Percentiles rank a stretch among this genome's conserved stretches.
These are phyloP conservation scores for Sardinella longiceps DNA, from an alignment of 2,797 vertebrate genomes.

Conservation along the genomic window DNA sequence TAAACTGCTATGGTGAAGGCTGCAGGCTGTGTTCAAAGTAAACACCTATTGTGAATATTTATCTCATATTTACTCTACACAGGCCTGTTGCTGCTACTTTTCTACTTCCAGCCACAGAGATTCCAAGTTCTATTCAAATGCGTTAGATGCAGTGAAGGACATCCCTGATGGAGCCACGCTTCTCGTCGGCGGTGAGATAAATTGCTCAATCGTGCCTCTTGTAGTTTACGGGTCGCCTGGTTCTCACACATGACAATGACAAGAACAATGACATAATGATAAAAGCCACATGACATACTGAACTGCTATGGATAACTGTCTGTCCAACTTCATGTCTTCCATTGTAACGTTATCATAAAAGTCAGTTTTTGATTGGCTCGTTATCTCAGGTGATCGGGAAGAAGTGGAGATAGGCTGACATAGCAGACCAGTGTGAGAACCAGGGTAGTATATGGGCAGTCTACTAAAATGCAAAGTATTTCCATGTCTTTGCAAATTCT, in stretches of 20 bases:
- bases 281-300: no score
- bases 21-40: background rate
- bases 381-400: no score
- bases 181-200: constrained; percentile 89
- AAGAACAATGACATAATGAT: no score
- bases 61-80: constrained; percentile 32
- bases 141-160: constrained; percentile 90
- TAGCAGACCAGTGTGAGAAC: no score
- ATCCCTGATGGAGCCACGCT: constrained; percentile 88
- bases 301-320: no score
- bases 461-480: background rate
- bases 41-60: background rate
- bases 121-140: constrained; percentile 84
- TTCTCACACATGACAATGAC: no score
- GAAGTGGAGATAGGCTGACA: no score
- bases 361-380: no score
- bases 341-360: no score
- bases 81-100: constrained; percentile 82
- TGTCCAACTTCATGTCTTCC: no score
- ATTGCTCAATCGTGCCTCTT: background rate
- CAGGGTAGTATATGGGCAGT: background rate
- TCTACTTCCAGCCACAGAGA: constrained; percentile 78
- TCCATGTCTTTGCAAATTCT: background rate
- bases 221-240: no score
- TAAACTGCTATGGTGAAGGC: background rate